These are phyloP conservation scores for Philereme transversata DNA, from an alignment of 2,888 invertebrate genomes.

Conservation along the genomic window DNA sequence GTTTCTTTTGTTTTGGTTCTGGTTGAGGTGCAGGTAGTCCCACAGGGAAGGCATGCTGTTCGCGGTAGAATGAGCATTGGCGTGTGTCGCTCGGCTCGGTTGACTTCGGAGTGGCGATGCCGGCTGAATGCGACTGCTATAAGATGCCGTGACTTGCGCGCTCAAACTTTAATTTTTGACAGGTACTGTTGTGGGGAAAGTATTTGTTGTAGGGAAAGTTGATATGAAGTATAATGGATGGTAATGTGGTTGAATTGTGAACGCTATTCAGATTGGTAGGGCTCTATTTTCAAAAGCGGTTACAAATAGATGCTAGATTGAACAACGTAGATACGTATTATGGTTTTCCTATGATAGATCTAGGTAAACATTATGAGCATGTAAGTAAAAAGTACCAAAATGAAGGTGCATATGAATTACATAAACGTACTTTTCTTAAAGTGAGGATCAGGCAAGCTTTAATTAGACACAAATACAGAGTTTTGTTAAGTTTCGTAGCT, in stretches of 20 bases:
- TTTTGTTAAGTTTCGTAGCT: neutral
- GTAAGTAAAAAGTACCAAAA: no score
- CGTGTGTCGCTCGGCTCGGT: slow-evolving; percentile 45
- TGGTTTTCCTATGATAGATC: no score
- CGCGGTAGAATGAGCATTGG: neutral
- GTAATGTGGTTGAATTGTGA: no score
- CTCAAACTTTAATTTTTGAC: slow-evolving; percentile 54
- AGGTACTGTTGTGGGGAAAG: slow-evolving; percentile 47
- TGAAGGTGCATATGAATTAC: no score
- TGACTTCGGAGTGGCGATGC: slow-evolving; percentile 43
- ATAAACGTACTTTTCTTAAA: neutral
- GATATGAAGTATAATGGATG: no score
- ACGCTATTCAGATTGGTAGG: no score
- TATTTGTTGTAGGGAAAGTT: slow-evolving; percentile 7
- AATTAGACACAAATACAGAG: no score
- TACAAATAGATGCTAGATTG: no score
- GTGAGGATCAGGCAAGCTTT: no score
- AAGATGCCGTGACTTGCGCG: slow-evolving; percentile 65
- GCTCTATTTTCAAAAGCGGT: no score
- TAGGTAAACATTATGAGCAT: no score
- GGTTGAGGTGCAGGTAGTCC: slow-evolving; percentile 83
- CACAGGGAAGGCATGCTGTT: slow-evolving; percentile 85
- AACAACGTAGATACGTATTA: no score
- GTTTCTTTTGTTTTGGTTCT: slow-evolving; percentile 84
- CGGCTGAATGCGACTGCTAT: slow-evolving; percentile 11